Conservation (phyloP, 2,888 invertebrate species). For the Cryptocheilus praepositus region DNA sequence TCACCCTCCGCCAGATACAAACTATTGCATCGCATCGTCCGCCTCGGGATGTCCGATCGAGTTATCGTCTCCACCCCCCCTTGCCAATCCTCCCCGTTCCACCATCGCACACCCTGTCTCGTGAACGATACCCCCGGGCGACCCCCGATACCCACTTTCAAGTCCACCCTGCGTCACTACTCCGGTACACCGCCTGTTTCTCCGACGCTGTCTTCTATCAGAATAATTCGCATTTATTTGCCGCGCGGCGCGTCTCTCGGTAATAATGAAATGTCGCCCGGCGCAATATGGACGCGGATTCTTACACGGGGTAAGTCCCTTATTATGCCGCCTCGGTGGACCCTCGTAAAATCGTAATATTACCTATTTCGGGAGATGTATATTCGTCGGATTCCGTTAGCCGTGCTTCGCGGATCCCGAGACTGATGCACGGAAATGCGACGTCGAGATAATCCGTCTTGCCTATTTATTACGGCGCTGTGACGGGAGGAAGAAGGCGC, state of each 20-base stretch:
- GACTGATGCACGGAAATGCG: neutral
- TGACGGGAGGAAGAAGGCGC: too few species aligned
- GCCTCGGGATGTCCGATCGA: slow-evolving; percentile 67
- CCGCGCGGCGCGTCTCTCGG: slow-evolving; percentile 28
- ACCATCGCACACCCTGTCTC: slow-evolving; percentile 36
- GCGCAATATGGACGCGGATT: slow-evolving; percentile 50
- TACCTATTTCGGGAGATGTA: slow-evolving; percentile 42
- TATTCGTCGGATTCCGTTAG: slow-evolving; percentile 8
- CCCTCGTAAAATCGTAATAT: slow-evolving; percentile 52
- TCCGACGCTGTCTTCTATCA: slow-evolving; percentile 38
- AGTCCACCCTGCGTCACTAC: slow-evolving; percentile 19
- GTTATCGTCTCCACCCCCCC: slow-evolving; percentile 57
- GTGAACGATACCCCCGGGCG: slow-evolving; percentile 37
- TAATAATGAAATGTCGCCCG: slow-evolving; percentile 60
- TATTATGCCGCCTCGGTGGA: slow-evolving; percentile 49
- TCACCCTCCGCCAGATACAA: slow-evolving; percentile 64
- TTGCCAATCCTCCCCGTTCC: slow-evolving; percentile 18
- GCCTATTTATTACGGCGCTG: neutral
- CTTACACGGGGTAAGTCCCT: slow-evolving; percentile 52
- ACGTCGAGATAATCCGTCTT: slow-evolving; percentile 5
- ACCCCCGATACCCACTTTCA: slow-evolving; percentile 31
- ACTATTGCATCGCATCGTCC: slow-evolving; percentile 65
- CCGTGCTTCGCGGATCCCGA: neutral
- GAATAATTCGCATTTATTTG: slow-evolving; percentile 62
- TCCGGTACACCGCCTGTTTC: slow-evolving; percentile 5